phyloP scores from a whole-genome alignment of 2,113 vertebrate genomes.

The Neofelis nebulosa region DNA sequence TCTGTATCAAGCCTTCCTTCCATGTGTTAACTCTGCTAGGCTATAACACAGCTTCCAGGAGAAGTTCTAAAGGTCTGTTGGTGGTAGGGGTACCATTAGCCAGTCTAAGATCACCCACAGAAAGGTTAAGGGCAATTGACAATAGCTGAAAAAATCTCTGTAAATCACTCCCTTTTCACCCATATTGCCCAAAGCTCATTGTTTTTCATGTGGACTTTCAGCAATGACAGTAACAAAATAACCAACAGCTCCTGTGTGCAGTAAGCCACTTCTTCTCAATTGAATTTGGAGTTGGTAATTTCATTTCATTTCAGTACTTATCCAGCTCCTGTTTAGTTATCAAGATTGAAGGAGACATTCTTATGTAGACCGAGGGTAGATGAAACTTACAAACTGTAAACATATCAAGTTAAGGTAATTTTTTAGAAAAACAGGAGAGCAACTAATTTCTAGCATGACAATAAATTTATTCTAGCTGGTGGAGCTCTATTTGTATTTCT shows the following conservation, averaged over 20 bases:
- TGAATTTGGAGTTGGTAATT: background rate
- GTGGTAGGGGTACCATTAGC: background rate
- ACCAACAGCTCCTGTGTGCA: background rate
- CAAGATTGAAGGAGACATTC: constrained; percentile 23
- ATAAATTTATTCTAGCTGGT: background rate
- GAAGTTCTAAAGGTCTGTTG: background rate
- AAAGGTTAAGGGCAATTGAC: background rate
- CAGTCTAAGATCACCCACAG: background rate
- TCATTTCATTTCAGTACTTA: constrained; percentile 26
- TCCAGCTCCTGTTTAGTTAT: background rate
- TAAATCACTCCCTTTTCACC: background rate
- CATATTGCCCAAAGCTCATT: background rate
- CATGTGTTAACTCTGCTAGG: background rate
- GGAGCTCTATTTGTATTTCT: background rate
- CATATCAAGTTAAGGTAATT: background rate
- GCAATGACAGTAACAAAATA: background rate
- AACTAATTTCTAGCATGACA: background rate
- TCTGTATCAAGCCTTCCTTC: background rate
- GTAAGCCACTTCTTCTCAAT: background rate
- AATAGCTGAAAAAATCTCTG: background rate
- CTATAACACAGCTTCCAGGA: background rate
- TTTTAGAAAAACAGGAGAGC: background rate
- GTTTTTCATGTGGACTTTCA: background rate
- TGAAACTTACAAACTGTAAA: background rate
- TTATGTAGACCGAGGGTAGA: background rate